These are phyloP conservation scores for Nemurella pictetii DNA, from an alignment of 2,888 invertebrate genomes.

Conservation along the genomic window DNA sequence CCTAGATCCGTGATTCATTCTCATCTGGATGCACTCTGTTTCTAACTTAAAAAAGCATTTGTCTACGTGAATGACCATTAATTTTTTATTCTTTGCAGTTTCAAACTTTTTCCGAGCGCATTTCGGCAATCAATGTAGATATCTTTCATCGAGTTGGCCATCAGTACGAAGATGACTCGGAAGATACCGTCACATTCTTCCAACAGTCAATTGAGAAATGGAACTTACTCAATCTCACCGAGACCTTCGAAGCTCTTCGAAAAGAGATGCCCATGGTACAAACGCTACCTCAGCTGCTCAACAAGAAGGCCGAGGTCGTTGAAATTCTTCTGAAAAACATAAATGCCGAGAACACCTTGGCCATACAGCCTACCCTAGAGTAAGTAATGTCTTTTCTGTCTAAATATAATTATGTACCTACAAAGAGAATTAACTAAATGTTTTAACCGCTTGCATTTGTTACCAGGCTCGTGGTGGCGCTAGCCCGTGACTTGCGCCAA, in stretches of 20 bases:
- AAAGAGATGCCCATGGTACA: slow-evolving; percentile 71
- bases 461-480: slow-evolving; percentile 76
- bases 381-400: too few relatives aligned
- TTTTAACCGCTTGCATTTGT: slow-evolving; percentile 47
- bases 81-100: slow-evolving; percentile 62
- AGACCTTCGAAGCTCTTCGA: slow-evolving; percentile 76
- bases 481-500: slow-evolving; percentile 83
- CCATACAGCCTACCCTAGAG: slow-evolving; percentile 82
- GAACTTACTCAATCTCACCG: slow-evolving; percentile 83
- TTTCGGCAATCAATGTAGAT: slow-evolving; percentile 83
- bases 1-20: too few relatives aligned
- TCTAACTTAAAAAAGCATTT: too few relatives aligned
- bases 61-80: too few relatives aligned
- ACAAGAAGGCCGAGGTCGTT: slow-evolving; percentile 76
- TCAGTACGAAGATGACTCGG: slow-evolving; percentile 67
- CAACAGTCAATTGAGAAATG: slow-evolving; percentile 83
- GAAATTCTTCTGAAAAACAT: slow-evolving; percentile 73
- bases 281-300: slow-evolving; percentile 82
- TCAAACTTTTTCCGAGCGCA: slow-evolving; percentile 83
- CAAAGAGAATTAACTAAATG: neutral
- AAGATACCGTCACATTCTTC: slow-evolving; percentile 76
- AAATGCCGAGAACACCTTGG: slow-evolving; percentile 69
- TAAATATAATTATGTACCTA: too few relatives aligned
- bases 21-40: too few relatives aligned
- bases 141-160: slow-evolving; percentile 84